phyloP scores from a whole-genome alignment of 2,888 invertebrate genomes.

The Sabatieria punctata region DNA sequence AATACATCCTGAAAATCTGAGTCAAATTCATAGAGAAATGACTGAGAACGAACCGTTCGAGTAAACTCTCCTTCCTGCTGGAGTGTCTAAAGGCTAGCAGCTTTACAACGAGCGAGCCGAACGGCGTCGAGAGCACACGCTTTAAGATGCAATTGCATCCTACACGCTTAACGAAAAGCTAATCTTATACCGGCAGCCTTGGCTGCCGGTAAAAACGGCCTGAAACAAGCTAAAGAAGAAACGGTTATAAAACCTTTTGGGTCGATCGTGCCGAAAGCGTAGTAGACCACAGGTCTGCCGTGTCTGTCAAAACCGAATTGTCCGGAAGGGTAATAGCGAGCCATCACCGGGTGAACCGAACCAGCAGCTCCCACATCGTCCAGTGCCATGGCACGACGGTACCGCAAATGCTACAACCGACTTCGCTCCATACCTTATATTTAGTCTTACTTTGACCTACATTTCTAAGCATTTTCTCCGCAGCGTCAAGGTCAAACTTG shows the following conservation, averaged over 20 bases:
- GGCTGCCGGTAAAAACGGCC: too few relatives aligned
- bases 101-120: too few relatives aligned
- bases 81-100: too few relatives aligned
- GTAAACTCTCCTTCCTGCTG: too few relatives aligned
- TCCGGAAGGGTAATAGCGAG: not conserved
- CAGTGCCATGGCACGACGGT: not conserved
- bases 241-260: not conserved
- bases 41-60: too few relatives aligned
- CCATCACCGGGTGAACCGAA: not conserved
- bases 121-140: too few relatives aligned
- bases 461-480: conserved; percentile 1
- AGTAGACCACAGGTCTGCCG: conserved; percentile 1
- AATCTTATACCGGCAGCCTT: too few relatives aligned
- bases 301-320: not conserved
- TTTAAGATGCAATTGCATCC: too few relatives aligned
- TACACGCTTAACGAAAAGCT: too few relatives aligned
- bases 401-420: conserved; percentile 1
- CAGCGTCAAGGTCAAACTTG: conserved; percentile 1
- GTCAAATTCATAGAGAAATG: too few relatives aligned
- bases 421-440: not conserved
- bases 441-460: not conserved
- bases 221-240: not conserved
- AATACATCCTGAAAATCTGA: too few relatives aligned
- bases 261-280: conserved; percentile 1
- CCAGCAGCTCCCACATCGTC: not conserved